phyloP scores from a whole-genome alignment of 2,888 invertebrate species.

The Pyrocoelia pectoralis region DNA sequence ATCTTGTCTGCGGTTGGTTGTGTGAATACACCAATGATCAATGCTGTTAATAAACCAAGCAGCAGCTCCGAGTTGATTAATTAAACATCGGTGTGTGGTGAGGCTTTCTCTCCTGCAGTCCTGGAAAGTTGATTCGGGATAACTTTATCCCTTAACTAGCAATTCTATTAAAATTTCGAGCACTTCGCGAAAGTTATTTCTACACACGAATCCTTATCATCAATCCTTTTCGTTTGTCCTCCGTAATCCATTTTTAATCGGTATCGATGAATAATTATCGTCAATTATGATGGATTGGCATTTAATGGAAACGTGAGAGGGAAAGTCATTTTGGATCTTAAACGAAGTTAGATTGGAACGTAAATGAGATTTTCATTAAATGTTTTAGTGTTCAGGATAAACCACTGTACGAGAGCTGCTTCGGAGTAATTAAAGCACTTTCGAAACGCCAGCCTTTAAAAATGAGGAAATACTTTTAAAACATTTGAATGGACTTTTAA shows the following conservation, averaged over 20 bases:
- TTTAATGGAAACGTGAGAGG: background rate
- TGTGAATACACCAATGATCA: constrained; percentile 60
- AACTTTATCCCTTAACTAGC: constrained; percentile 23
- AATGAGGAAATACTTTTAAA: constrained; percentile 49
- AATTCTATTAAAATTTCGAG: background rate
- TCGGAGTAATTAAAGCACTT: constrained; percentile 53
- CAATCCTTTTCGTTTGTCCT: background rate
- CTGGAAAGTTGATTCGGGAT: constrained; percentile 35
- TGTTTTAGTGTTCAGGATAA: constrained; percentile 43
- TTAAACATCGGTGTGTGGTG: constrained; percentile 59
- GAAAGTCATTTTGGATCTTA: constrained; percentile 22
- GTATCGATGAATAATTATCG: background rate
- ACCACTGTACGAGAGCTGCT: constrained; percentile 46
- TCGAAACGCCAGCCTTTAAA: constrained; percentile 43
- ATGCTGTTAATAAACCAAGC: constrained; percentile 59
- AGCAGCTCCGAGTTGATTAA: constrained; percentile 59
- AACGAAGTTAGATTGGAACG: constrained; percentile 36
- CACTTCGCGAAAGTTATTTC: no score
- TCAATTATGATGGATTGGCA: background rate
- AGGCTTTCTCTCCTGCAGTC: constrained; percentile 50
- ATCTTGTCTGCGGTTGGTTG: constrained; percentile 58
- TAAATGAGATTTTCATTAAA: constrained; percentile 57
- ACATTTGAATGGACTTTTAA: constrained; percentile 30
- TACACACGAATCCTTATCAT: no score
- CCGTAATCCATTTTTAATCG: background rate